These are phyloP conservation scores for Sander vitreus DNA, from an alignment of 2,113 vertebrate species.

Conservation along the genomic window DNA sequence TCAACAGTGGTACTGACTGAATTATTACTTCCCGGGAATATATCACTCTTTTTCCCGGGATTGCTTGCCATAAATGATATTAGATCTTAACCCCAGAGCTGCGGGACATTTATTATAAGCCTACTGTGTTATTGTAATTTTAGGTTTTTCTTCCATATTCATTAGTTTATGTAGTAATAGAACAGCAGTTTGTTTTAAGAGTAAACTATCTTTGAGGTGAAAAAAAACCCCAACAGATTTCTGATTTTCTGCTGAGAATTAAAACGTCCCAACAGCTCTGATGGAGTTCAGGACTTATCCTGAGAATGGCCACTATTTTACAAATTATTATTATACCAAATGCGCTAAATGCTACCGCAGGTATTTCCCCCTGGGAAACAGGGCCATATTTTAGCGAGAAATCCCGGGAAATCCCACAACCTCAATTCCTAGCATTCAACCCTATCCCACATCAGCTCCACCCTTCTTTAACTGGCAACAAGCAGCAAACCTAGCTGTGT, in stretches of 20 bases:
- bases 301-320: not conserved
- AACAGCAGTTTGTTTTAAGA: not conserved
- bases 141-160: not conserved
- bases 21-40: not conserved
- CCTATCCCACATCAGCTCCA: constrained; percentile 42
- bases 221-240: not conserved
- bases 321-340: not conserved
- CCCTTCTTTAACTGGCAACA: constrained; percentile 33
- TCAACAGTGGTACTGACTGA: not conserved
- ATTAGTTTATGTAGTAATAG: no score
- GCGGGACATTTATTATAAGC: not conserved
- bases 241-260: not conserved
- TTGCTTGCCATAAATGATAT: not conserved
- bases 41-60: no score
- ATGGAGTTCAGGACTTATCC: not conserved
- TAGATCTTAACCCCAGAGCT: not conserved
- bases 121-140: no score
- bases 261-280: not conserved
- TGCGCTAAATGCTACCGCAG: not conserved
- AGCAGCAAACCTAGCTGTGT: constrained; percentile 26
- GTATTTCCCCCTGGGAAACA: not conserved
- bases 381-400: not conserved
- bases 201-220: not conserved
- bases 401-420: constrained; percentile 22
- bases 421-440: constrained; percentile 27